Evolutionary conservation across 2,113 vertebrate genomes (phyloP).

Genomic region (Garra rufa): DNA sequence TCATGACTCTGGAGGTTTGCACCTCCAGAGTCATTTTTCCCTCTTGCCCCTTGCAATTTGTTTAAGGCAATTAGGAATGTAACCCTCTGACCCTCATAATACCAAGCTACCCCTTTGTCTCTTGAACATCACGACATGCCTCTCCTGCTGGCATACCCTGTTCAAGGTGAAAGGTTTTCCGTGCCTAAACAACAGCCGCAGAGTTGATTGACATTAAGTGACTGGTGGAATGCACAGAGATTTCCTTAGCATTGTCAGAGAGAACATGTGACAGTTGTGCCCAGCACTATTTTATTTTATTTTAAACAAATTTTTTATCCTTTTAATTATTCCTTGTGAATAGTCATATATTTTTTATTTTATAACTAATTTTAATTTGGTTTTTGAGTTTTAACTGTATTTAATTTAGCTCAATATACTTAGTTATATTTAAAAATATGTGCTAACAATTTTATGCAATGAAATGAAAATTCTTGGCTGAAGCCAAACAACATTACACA

Average conservation of each 20-base stretch:
- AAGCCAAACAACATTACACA: too few relatives aligned
- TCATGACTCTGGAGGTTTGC: not conserved
- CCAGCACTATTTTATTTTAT: not conserved
- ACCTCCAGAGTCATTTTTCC: not conserved
- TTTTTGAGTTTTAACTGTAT: too few relatives aligned
- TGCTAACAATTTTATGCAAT: too few relatives aligned
- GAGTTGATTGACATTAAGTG: conserved; percentile 33
- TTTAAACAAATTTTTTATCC: not conserved
- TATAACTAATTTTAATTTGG: not conserved
- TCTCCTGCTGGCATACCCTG: conserved; percentile 30
- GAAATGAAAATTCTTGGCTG: too few relatives aligned
- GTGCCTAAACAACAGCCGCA: conserved; percentile 38
- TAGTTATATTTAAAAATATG: too few relatives aligned
- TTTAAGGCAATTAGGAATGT: conserved; percentile 44
- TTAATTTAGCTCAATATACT: too few relatives aligned
- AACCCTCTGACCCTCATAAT: conserved; percentile 37
- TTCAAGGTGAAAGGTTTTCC: conserved; percentile 50
- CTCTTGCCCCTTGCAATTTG: conserved; percentile 12
- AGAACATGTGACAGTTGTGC: not conserved
- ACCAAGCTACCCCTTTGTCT: conserved; percentile 39
- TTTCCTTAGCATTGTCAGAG: conserved; percentile 28
- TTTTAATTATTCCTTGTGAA: not conserved
- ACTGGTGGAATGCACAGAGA: conserved; percentile 15
- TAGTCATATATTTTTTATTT: not conserved
- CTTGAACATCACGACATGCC: conserved; percentile 35